phyloP scores from a whole-genome alignment of 23 tunicate genomes.

The Styela plicata region DNA sequence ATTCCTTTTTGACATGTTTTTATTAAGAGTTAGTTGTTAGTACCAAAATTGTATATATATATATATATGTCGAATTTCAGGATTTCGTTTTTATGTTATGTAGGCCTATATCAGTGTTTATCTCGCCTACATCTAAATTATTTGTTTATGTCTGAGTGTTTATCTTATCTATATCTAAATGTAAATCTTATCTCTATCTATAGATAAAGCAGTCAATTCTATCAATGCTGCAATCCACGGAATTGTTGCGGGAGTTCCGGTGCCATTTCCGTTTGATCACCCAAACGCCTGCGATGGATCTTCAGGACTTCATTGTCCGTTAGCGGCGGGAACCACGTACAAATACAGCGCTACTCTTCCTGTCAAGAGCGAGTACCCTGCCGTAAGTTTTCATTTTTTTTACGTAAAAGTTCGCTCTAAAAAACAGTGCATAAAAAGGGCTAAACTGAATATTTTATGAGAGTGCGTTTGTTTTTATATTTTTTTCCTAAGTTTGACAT shows the following conservation, averaged over 20 bases:
- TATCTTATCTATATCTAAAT: not conserved
- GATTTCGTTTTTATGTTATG: too few relatives aligned
- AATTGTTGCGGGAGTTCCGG: not conserved
- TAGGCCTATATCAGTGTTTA: too few relatives aligned
- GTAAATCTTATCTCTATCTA: not conserved
- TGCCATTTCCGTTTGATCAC: conserved; percentile 23
- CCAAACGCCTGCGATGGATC: conserved; percentile 4
- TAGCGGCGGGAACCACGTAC: not conserved
- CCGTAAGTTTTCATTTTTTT: conserved; percentile 12
- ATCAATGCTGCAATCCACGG: conserved; percentile 5
- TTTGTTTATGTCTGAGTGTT: not conserved
- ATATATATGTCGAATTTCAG: too few relatives aligned
- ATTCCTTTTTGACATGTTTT: too few relatives aligned
- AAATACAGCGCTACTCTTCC: conserved; percentile 17
- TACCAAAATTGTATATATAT: too few relatives aligned
- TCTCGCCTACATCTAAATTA: too few relatives aligned
- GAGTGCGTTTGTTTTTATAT: too few relatives aligned
- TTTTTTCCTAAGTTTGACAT: too few relatives aligned
- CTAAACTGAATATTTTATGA: too few relatives aligned
- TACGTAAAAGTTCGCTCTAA: too few relatives aligned
- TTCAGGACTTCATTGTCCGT: conserved; percentile 24
- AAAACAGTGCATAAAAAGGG: too few relatives aligned
- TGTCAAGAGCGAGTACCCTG: not conserved
- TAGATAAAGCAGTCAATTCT: not conserved
- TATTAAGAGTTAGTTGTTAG: too few relatives aligned